Evolutionary conservation across 30 jellyfish, hydroid and myxozoan genomes (phyloP).

Genomic region (Rhopilema esculentum): DNA sequence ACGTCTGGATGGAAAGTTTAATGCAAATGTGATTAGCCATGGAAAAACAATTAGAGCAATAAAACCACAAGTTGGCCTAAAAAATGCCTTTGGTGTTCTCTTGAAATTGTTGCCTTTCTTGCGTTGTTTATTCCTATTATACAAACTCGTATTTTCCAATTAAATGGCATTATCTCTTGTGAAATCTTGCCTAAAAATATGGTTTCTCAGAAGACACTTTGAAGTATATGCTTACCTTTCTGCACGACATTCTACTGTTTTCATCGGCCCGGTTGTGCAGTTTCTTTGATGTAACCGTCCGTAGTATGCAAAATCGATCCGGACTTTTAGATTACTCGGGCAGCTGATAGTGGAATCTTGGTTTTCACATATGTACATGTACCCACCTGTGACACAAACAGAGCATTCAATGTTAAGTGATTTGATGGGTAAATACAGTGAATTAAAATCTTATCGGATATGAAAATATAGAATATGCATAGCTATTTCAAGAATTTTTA

Average conservation of each 20-base stretch:
- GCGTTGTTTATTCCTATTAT: no score
- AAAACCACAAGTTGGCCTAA: no score
- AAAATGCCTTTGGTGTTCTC: no score
- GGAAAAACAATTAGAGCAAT: no score
- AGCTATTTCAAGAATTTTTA: no score
- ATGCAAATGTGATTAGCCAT: no score
- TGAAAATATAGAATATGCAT: neutral
- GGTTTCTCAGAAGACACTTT: neutral
- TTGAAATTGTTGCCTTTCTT: no score
- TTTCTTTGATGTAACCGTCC: neutral
- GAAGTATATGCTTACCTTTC: neutral
- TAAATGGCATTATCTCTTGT: no score
- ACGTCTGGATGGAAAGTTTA: no score
- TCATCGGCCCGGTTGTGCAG: conserved; percentile 5
- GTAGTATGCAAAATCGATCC: conserved; percentile 3
- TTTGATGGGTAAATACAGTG: neutral
- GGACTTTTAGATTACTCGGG: neutral
- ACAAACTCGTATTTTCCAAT: no score
- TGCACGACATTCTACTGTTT: conserved; percentile 2
- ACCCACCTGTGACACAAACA: neutral
- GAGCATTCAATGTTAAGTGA: neutral
- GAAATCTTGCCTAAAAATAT: no score
- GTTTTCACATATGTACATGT: neutral
- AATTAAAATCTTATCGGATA: neutral
- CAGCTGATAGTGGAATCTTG: neutral